Evolutionary conservation across 1,140 invertebrate genomes (phyloP), one percentile per base, ranked within the genome.

Genomic region (Lepidostoma basale): DNA sequence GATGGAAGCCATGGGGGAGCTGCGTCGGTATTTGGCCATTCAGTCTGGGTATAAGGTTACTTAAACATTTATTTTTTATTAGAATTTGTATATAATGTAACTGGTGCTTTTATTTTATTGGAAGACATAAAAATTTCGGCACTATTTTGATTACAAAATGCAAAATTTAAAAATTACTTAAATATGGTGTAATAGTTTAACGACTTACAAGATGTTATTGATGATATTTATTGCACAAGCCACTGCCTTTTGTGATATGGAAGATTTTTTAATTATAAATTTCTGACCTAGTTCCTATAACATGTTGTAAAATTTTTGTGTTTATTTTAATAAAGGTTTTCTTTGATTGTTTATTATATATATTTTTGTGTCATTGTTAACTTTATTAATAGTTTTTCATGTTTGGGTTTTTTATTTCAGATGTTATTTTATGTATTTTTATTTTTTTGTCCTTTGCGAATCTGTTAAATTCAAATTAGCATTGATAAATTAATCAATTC

Each of bases 1-100:
- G 47, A 76, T 75, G 74, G 60, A 74, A 23, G 42, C 70, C 4
- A 75, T 76, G 72, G 36, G 28, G 3, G 62, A 69, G 36, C 69
- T 76, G 9, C 72, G 73, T 42, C 30, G 16, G 12, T 10, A 72
- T 25, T 54, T 76, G 8, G 18, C 23, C 9, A 44, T 65, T 23
- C 52, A 67, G 18, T 62, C 62, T 1, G 64, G 65, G 16, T 74
- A 63, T 26, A 64, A 73, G 72, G 74, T 74, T 58, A 52, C 14
- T 28, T 6, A 33, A 33, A 6, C 30, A 33, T 33, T 33, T 33
- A 12, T 33, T 12, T 33, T 33, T 33, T 5, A 33, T 33, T 33
- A 6, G 12, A 6, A 6, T 6, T 33, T 33, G 12, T 33, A 6
- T 33, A 33, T 33, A 6, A 33, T 6, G 6, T 33, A 6, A 12